phyloP scores from a whole-genome alignment of 2,113 vertebrate genomes.

The Anser brachyrhynchus region DNA sequence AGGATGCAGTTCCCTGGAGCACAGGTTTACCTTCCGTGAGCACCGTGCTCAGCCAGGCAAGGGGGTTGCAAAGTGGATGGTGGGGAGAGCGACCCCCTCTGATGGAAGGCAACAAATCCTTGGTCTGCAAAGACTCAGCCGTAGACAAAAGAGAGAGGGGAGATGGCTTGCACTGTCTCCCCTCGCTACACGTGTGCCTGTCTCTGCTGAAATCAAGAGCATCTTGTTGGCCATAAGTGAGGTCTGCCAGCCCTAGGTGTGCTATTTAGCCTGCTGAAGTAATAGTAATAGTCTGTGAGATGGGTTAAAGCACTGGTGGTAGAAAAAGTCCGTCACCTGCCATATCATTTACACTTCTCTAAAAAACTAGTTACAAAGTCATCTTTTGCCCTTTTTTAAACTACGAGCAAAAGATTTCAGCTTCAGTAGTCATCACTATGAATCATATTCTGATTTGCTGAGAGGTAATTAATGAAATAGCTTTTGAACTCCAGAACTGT shows the following conservation, averaged over 20 bases:
- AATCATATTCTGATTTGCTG: background rate
- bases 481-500: background rate
- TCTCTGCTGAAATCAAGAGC: background rate
- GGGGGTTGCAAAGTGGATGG: fast-evolving
- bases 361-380: background rate
- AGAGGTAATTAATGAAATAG: background rate
- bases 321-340: background rate
- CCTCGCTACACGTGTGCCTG: background rate
- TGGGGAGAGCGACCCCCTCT: background rate
- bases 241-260: background rate
- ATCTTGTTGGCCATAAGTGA: background rate
- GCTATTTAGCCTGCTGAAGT: background rate
- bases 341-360: fast-evolving
- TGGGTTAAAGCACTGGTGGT: background rate
- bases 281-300: background rate
- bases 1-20: fast-evolving
- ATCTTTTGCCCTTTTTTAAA: fast-evolving
- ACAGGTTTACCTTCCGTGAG: fast-evolving
- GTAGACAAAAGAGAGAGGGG: background rate
- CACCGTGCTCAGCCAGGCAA: fast-evolving
- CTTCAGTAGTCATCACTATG: background rate
- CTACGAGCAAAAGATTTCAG: background rate
- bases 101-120: background rate
- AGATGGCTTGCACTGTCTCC: background rate
- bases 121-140: background rate